Percentiles rank a stretch among this genome's conserved stretches.
phyloP scores from a whole-genome alignment of 1,140 invertebrate genomes.

The Thaumatotibia leucotreta region DNA sequence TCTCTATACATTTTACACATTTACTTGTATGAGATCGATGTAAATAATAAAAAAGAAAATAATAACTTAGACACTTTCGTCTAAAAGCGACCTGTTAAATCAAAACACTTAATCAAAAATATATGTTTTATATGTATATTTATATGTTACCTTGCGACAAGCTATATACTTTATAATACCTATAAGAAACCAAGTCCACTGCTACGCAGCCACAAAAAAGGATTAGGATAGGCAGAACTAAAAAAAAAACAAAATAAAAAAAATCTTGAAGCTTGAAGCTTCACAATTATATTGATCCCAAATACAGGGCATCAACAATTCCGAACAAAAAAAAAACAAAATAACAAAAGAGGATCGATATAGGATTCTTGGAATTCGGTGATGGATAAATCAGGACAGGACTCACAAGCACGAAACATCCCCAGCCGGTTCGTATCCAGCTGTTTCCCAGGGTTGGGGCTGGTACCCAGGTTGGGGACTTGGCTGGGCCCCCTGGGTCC shows the following conservation, averaged over 20 bases:
- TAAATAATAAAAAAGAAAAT: conserved; percentile 34
- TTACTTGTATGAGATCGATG: conserved; percentile 38
- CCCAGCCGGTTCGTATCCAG: conserved; percentile 68
- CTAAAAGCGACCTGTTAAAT: conserved; percentile 54
- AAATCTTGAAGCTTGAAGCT: too few relatives aligned
- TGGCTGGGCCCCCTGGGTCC: conserved; percentile 48
- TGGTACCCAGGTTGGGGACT: conserved; percentile 39
- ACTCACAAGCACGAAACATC: conserved; percentile 74
- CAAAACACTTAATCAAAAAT: conserved; percentile 42
- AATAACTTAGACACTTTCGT: conserved; percentile 38
- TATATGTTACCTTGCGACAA: conserved; percentile 64
- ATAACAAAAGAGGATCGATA: conserved; percentile 10
- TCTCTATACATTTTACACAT: conserved; percentile 65
- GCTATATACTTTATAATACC: conserved; percentile 54
- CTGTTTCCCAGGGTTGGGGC: conserved; percentile 52
- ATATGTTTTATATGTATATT: conserved; percentile 42
- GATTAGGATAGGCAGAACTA: conserved; percentile 13
- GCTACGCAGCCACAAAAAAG: conserved; percentile 61
- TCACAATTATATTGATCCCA: too few relatives aligned
- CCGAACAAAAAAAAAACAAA: conserved; percentile 13
- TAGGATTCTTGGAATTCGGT: conserved; percentile 14
- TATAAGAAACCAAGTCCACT: conserved; percentile 74
- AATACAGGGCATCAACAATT: conserved; percentile 1
- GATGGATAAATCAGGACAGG: conserved; percentile 46
- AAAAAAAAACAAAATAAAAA: conserved; percentile 18